A percentile compares a stretch with the other conserved stretches of the same genome.
Evolutionary conservation across 2,797 vertebrate species (phyloP).

Genomic region (Hippopotamyrus pictus): DNA sequence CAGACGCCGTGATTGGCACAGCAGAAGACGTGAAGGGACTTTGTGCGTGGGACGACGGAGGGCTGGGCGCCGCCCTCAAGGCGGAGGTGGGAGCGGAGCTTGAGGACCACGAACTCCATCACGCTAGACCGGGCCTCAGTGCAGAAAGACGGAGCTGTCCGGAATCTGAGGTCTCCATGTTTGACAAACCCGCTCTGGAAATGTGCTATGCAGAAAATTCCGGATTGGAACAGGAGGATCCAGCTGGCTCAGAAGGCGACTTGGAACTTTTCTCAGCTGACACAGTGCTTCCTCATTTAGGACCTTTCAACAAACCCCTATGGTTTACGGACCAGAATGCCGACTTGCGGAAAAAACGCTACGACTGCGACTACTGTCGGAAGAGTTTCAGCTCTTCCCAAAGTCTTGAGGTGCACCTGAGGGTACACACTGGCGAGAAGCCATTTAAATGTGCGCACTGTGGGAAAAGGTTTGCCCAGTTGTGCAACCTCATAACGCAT

Average conservation of each 20-base stretch:
- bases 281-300: not conserved
- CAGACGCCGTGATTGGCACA: too few species aligned
- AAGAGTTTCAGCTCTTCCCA: slow-evolving; percentile 13
- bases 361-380: slow-evolving; percentile 12
- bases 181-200: slow-evolving; percentile 34
- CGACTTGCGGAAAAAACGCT: not conserved
- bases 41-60: slow-evolving; percentile 22
- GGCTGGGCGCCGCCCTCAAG: not conserved
- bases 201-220: slow-evolving; percentile 26
- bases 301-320: slow-evolving; percentile 2
- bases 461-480: not conserved
- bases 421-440: slow-evolving; percentile 11
- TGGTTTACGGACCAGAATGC: not conserved
- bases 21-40: slow-evolving; percentile 11
- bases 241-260: slow-evolving; percentile 18
- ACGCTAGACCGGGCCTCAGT: not conserved
- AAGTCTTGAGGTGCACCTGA: slow-evolving; percentile 16
- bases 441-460: not conserved
- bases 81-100: not conserved
- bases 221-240: slow-evolving; percentile 24
- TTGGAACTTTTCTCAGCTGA: not conserved
- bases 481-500: not conserved
- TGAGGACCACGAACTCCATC: not conserved
- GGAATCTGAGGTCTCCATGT: slow-evolving; percentile 33
- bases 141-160: slow-evolving; percentile 1